Percentiles rank a stretch among this genome's conserved stretches.
Evolutionary conservation across 1,140 invertebrate genomes (phyloP).

Genomic region (Drosophila pseudoobscura): DNA sequence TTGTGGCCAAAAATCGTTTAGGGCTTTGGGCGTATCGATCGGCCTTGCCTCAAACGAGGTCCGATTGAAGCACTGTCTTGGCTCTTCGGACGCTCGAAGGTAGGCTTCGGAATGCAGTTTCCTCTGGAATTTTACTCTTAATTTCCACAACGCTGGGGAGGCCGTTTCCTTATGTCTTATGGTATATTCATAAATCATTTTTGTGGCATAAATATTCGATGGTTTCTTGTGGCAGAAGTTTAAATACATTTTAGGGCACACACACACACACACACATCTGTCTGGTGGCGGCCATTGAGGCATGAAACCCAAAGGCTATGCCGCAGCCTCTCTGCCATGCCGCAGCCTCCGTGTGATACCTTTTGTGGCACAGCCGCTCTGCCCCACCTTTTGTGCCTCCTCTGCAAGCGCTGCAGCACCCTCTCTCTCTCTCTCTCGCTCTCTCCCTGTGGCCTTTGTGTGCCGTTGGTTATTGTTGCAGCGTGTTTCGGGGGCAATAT

Average conservation of each 20-base stretch:
- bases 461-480: constrained; percentile 46
- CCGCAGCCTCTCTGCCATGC: not conserved
- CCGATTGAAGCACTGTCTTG: not conserved
- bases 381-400: not conserved
- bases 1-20: too few species aligned
- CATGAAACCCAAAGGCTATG: constrained; percentile 39
- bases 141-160: constrained; percentile 3
- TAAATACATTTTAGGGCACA: constrained; percentile 52
- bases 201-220: constrained; percentile 48
- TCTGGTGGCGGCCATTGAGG: constrained; percentile 36
- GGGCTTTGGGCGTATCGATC: too few species aligned
- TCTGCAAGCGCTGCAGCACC: constrained; percentile 12
- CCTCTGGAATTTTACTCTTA: too few species aligned
- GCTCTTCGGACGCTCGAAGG: too few species aligned
- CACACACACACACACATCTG: not conserved
- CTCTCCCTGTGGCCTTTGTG: constrained; percentile 17
- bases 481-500: constrained; percentile 55
- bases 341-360: too few species aligned
- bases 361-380: constrained; percentile 1
- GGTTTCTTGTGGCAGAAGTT: constrained; percentile 55
- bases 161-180: constrained; percentile 22
- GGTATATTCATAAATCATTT: constrained; percentile 62
- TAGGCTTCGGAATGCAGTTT: too few species aligned
- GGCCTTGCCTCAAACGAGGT: not conserved
- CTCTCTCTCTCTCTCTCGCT: not conserved